These are phyloP conservation scores for Emmelina monodactyla DNA, from an alignment of 2,888 invertebrate species.

Conservation along the genomic window DNA sequence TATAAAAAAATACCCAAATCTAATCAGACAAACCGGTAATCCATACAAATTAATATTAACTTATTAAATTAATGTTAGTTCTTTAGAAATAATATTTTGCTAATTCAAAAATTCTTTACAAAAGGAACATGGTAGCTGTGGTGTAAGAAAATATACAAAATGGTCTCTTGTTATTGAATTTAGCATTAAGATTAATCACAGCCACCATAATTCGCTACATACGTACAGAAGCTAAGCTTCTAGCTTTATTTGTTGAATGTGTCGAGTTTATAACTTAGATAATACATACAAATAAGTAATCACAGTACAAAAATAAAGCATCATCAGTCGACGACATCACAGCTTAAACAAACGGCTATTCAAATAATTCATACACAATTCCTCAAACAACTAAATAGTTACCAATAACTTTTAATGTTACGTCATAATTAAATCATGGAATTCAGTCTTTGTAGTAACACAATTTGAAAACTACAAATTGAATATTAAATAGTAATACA, in stretches of 20 bases:
- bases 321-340: constrained; percentile 59
- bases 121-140: not conserved
- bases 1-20: constrained; percentile 41
- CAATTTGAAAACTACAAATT: constrained; percentile 10
- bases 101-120: constrained; percentile 12
- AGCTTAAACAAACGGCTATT: constrained; percentile 49
- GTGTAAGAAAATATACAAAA: constrained; percentile 33
- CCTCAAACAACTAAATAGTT: constrained; percentile 16
- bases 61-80: constrained; percentile 22
- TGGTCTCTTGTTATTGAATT: constrained; percentile 25
- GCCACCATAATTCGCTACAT: not conserved
- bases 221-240: constrained; percentile 39
- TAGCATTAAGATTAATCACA: not conserved
- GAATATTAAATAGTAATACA: too few species aligned
- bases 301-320: constrained; percentile 65
- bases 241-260: constrained; percentile 21
- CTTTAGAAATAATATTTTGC: constrained; percentile 26
- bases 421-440: constrained; percentile 19
- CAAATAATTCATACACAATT: constrained; percentile 27
- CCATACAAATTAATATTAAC: constrained; percentile 22
- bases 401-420: constrained; percentile 20
- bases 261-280: constrained; percentile 38
- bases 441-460: constrained; percentile 21
- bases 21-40: constrained; percentile 27
- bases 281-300: constrained; percentile 48